Evolutionary conservation across 2,797 vertebrate species (phyloP), one percentile per base, ranked within the genome.

Genomic region (Rhynchotus rufescens): DNA sequence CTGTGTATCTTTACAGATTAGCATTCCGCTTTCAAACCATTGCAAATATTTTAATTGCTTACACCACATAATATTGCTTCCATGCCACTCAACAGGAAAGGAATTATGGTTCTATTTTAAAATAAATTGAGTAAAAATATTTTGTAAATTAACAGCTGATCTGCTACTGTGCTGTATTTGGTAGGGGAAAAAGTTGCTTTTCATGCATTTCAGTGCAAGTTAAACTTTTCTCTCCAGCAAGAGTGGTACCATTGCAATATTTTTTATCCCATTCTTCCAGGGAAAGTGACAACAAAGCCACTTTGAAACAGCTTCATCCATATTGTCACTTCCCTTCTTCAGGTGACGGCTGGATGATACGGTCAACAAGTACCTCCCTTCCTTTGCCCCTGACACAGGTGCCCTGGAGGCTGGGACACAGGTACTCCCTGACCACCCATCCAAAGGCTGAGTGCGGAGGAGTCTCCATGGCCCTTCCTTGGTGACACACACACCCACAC

Each of bases 41-140:
- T 40, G 14, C 38, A 73, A 60, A 62, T 87, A 85, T 67, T 92
- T 81, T 69, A 89, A 81, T 79, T 83, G 59, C 34, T 85, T 69
- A 44, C 5, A 69, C 54, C 32, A 47, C 28, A 10, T 23, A 73
- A 66, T 65, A 64, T 14, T 62, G 19, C 54, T 87, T 69, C 68
- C 68, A 36, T 73, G 62, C 13, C 34, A 52, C 21, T 74, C 61
- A 74, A 26, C 4, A 11, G 32, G 44, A 85, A 49, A 81, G 65
- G 34, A 66, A 83, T 54, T 71, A 49, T 1, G 2, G 4, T 47
- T 72, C 62, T 60, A 73, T 84, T 73, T 47, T 21, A 49, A 84
- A 77, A 52, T 61, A 89, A 85, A 86, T 21, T 4, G 7, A 5
- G 34, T 15, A 81, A 92, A 95, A 96, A 61, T 79, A 73, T 72